A percentile compares a stretch with the other conserved stretches of the same genome.
Evolutionary conservation across 2,888 invertebrate genomes (phyloP).

Genomic region (Aspidiotus rigidus): DNA sequence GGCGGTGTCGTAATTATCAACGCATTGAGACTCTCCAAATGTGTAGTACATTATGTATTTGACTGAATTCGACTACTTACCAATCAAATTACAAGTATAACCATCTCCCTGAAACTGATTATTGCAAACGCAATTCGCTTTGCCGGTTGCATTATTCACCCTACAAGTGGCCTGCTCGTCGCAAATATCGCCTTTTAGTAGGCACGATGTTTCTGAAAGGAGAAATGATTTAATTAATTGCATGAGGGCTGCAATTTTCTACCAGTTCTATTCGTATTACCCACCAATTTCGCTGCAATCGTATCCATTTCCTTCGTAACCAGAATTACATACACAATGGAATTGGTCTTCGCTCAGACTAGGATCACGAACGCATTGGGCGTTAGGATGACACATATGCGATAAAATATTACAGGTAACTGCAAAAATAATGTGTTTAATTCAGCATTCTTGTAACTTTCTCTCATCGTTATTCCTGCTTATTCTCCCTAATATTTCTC

Average conservation of each 20-base stretch:
- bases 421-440: slow-evolving; percentile 31
- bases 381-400: slow-evolving; percentile 71
- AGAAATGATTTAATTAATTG: no score
- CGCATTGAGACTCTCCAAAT: no score
- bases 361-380: slow-evolving; percentile 59
- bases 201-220: slow-evolving; percentile 37
- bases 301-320: slow-evolving; percentile 74
- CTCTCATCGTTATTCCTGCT: no score
- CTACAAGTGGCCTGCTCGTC: slow-evolving; percentile 71
- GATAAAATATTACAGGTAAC: slow-evolving; percentile 44
- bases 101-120: slow-evolving; percentile 78
- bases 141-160: slow-evolving; percentile 51
- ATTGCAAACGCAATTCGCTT: slow-evolving; percentile 63
- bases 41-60: no score
- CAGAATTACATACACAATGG: slow-evolving; percentile 69
- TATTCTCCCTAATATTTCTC: no score
- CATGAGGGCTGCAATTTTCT: slow-evolving; percentile 36
- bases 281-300: slow-evolving; percentile 55
- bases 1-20: no score
- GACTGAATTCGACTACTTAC: no score
- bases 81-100: slow-evolving; percentile 49
- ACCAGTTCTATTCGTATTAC: slow-evolving; percentile 27
- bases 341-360: slow-evolving; percentile 45
- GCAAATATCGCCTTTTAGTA: slow-evolving; percentile 56
- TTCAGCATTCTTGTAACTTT: no score